phyloP scores from a whole-genome alignment of 2,113 vertebrate species.

The Aspidoscelis tigris region DNA sequence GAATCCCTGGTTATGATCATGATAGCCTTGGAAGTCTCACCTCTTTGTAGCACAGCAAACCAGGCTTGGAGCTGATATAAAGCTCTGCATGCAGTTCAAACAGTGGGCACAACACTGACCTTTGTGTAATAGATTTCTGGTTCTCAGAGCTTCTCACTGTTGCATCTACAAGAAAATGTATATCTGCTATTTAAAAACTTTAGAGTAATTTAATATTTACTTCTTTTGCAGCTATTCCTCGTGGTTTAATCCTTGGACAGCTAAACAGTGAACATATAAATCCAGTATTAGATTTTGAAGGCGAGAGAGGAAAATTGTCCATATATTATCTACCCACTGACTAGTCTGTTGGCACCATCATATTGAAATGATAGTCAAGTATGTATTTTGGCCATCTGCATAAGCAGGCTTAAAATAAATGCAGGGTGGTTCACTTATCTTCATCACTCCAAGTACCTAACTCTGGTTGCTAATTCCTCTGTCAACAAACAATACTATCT shows the following conservation, averaged over 20 bases:
- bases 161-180: background rate
- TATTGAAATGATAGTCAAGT: constrained; percentile 46
- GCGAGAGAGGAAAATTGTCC: constrained; percentile 28
- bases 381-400: constrained; percentile 50
- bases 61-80: too few species aligned
- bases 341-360: constrained; percentile 25
- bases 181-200: background rate
- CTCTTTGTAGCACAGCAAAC: too few species aligned
- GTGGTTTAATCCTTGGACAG: background rate
- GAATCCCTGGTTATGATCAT: too few species aligned
- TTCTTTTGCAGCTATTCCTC: background rate
- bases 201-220: background rate
- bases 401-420: constrained; percentile 44
- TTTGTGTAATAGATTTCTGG: background rate
- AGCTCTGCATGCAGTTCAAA: too few species aligned
- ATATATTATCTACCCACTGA: constrained; percentile 37
- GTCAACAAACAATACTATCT: constrained; percentile 63
- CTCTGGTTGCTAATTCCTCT: constrained; percentile 57
- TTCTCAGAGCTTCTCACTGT: background rate
- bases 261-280: constrained; percentile 43
- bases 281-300: constrained; percentile 40
- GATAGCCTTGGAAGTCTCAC: too few species aligned
- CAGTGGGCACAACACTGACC: background rate
- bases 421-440: background rate
- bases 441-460: background rate